phyloP scores from a whole-genome alignment of 2,113 vertebrate genomes.

The Scortum barcoo region DNA sequence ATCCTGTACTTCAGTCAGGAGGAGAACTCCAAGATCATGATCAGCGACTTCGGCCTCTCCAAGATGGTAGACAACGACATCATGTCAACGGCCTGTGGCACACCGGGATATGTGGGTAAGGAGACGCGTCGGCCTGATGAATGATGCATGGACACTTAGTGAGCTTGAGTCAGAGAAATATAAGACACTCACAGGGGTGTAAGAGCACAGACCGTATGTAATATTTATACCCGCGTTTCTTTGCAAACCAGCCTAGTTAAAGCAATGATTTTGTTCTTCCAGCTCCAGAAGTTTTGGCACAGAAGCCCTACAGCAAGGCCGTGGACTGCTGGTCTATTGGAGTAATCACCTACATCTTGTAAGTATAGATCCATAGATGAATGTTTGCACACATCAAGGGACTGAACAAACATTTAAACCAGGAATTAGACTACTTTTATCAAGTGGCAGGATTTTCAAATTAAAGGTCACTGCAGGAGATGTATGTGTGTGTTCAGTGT shows the following conservation, averaged over 20 bases:
- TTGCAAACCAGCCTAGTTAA: not conserved
- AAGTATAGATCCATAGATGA: slow-evolving; percentile 75
- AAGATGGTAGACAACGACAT: slow-evolving; percentile 94
- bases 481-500: not conserved
- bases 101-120: slow-evolving; percentile 96
- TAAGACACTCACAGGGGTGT: not conserved
- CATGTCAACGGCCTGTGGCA: slow-evolving; percentile 98
- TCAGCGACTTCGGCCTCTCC: slow-evolving; percentile 96
- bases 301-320: slow-evolving; percentile 98
- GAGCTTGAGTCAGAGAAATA: not conserved
- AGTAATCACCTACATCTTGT: slow-evolving; percentile 98
- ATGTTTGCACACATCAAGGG: not conserved
- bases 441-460: slow-evolving; percentile 25
- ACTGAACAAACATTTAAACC: not conserved
- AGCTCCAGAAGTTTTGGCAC: slow-evolving; percentile 96
- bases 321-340: slow-evolving; percentile 99
- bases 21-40: slow-evolving; percentile 97
- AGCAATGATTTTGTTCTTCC: not conserved
- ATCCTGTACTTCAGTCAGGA: slow-evolving; percentile 93
- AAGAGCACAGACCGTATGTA: not conserved
- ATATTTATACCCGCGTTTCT: not conserved
- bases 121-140: not conserved
- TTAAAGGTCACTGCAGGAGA: not conserved
- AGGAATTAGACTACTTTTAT: not conserved
- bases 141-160: not conserved